Evolutionary conservation across 2,113 vertebrate genomes (phyloP), one percentile per base, ranked within the genome.

Genomic region (Riparia riparia): DNA sequence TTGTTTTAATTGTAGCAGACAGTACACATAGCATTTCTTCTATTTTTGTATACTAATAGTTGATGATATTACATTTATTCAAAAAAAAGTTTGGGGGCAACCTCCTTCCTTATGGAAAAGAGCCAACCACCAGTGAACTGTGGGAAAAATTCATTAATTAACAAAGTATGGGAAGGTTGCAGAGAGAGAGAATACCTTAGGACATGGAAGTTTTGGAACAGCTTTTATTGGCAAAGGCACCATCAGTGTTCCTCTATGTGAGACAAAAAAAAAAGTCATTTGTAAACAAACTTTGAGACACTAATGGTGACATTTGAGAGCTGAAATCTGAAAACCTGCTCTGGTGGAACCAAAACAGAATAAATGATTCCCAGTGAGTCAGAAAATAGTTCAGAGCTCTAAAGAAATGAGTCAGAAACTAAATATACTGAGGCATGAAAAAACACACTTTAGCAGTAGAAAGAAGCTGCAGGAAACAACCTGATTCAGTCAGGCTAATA

Each of bases 371-470:
- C 84, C 95, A 83, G 90, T 97, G 97, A 97, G 86, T 97, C 96
- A 97, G 96, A 88, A 97, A 96, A 95, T 80, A 97, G 86, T 78
- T 82, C 84, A 76, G 84, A 96, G 64, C 82, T 97, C 86, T 97
- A 93, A 96, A 98, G 96, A 88, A 97, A 95, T 98, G 97, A 98
- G 90, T 98, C 98, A 98, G 96, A 97, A 97, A 96, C 96, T 96
- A 98, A 98, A 98, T 97, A 98, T 96, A 98, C 34, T 70, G 89
- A 97, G 69, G 61, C 83, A 96, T 74, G 63, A 87, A 96, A 90
- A 84, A 56, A 6, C 28, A 16, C 25, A 91, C 78, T 92, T 66
- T 29, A 94, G 58, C 84, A 72, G 68, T 71, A 96, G 89, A 96
- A 92, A 94, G 82, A 88, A 96, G 76, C 93, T 95, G 89, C 72